Evolutionary conservation across 2,888 invertebrate species (phyloP), one percentile per base, ranked within the genome.

Genomic region (Xanthia togata): DNA sequence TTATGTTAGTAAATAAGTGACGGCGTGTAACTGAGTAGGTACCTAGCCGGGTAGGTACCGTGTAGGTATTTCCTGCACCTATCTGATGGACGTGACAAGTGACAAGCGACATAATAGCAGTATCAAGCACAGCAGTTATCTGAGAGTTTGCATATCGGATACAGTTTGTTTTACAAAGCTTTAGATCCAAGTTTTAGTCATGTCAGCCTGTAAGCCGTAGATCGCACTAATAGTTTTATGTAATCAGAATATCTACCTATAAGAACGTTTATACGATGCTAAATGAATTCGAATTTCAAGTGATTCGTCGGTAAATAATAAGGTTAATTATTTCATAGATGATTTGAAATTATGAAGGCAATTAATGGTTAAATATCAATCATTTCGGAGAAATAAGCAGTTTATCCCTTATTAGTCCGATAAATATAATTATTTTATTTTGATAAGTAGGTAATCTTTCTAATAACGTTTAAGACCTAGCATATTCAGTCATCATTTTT

Each of bases 51-150:
- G 44, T 69, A 63, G 14, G 20, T 62, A 70, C 53, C 35, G 11
- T 31, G 63, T 78, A 69, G 78, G 59, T 87, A 68, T 64, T 84
- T 72, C 83, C 68, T 79, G 73, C 35, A 76, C 31, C 59, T 79
- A 83, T 84, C 84, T 67, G 87, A 86, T 86, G 41, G 70, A 76
- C 84, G 67, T 84, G 69, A 76, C 83, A 73, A 70, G 62, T 75
- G 60, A 86, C 71, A 73, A 75, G 47, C 41, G 68, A 70, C 81
- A 59, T 44, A 59, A 38, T 6, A 55, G 12, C 47, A 38, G n/a
- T 20, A 69, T 70, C 60, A 59, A 60, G 31, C 60, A 35, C 67
- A 57, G 65, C 57, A 60, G 41, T 67, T 70, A 72, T n/a, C 68
- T 63, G 26, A 57, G 75, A 74, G 76, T 65, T 83, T 83, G 73